Evolutionary conservation across 2,797 vertebrate genomes (phyloP), one percentile per base, ranked within the genome.

Genomic region (Takifugu rubripes): DNA sequence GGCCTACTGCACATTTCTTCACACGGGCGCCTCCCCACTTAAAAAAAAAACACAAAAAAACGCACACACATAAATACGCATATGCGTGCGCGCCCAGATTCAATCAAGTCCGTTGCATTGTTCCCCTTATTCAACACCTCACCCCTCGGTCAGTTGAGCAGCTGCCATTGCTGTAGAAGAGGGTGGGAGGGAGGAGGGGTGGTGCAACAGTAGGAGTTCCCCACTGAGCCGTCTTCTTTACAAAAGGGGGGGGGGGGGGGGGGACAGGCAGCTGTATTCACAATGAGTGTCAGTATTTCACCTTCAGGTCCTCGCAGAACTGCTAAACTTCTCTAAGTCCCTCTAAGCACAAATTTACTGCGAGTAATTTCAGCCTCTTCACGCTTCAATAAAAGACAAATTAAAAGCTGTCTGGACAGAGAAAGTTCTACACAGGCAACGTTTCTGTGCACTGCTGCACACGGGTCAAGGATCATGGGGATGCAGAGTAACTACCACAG

Each of bases 191-290:
- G 8, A 36, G 29, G 33, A 51, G 72, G 54, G 1, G 17, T 55
- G 46, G 29, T 65, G 61, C 42, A 44, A 29, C 66, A 70, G 72
- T 54, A 45, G 75, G 61, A 57, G 67, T 72, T 73, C 70, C 70
- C 58, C 76, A 78, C 78, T 84, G 73, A 49, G 62, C 50, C 77
- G 80, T 54, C 63, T 79, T 64, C 57, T 51, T 65, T 17, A 64
- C 63, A 68, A 77, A 65, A 68, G 76, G 68, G 69, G 44, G 81
- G 66, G 61, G 69, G 72, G 15, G 31, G 4, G 43, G 55, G 68
- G 60, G 50, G 53, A 84, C 69, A 76, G 79, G 75, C 87, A 90
- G 86, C 88, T 87, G 85, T 82, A 88, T 85, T 86, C 86, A 78
- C 79, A 77, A 75, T 81, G 63, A 79, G 64, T 27, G 56, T 49